Evolutionary conservation across 2,888 invertebrate genomes (phyloP).

Genomic region (Spicauda simplicius): DNA sequence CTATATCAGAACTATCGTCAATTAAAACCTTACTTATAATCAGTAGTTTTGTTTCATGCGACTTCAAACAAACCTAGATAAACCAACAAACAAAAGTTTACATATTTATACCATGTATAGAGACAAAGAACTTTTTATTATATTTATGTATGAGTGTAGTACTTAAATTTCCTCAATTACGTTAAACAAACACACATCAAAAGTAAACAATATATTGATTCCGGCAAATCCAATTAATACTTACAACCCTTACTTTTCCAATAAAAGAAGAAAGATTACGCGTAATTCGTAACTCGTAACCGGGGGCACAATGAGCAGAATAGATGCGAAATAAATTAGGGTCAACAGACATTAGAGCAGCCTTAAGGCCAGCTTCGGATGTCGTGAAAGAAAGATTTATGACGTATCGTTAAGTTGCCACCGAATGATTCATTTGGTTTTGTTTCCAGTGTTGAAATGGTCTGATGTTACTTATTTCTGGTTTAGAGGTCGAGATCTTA

Average conservation of each 20-base stretch:
- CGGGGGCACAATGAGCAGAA: constrained; percentile 31
- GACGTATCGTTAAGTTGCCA: constrained; percentile 56
- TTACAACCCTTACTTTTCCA: constrained; percentile 21
- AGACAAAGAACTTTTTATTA: too few species aligned
- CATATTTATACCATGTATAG: too few species aligned
- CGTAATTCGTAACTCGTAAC: constrained; percentile 34
- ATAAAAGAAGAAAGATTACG: constrained; percentile 36
- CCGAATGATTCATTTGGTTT: constrained; percentile 60
- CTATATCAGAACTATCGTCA: too few species aligned
- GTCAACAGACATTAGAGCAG: constrained; percentile 29
- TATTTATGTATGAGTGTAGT: too few species aligned
- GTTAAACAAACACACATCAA: too few species aligned
- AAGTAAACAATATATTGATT: background rate
- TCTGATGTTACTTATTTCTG: background rate
- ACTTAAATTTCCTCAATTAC: too few species aligned
- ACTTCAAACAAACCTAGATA: too few species aligned
- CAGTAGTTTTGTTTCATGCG: too few species aligned
- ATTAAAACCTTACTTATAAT: too few species aligned
- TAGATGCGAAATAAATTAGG: constrained; percentile 37
- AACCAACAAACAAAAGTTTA: too few species aligned
- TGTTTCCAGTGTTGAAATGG: constrained; percentile 38
- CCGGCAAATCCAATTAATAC: constrained; percentile 10
- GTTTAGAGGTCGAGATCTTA: too few species aligned
- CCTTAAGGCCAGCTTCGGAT: constrained; percentile 47
- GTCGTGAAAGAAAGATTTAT: constrained; percentile 56